Evolutionary conservation across 1,140 invertebrate genomes (phyloP), one percentile per base, ranked within the genome.

Genomic region (Uloborus diversus): DNA sequence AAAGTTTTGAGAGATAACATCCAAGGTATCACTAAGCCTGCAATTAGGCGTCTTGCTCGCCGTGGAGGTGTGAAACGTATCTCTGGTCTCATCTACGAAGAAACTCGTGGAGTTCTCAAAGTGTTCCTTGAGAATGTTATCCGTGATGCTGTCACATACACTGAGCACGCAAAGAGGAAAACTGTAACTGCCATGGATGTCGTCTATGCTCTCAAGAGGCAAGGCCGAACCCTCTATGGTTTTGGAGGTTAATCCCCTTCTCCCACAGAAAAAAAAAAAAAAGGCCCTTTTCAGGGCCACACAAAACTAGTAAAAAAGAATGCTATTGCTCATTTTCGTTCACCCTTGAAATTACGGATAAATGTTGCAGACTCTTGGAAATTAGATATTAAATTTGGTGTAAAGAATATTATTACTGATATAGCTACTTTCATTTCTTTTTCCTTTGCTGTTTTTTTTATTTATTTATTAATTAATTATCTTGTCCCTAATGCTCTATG

Each of bases 151-250:
- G 92, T 94, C 65, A 94, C 92, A 17, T 94, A 94, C 87, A 93
- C 92, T 11, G 92, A 93, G 85, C 92, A 94, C 86, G 92, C 92
- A 81, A 94, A 93, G 87, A 87, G 93, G 81, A 95, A 94, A 87
- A 95, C 93, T 23, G 89, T 91, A 42, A 95, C 93, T 11, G 93
- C 93, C 64, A 95, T 95, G 93, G 93, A 95, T 85, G 92, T 95
- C 17, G 94, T 95, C 25, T 94, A 94, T 84, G 93, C 93, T 32
- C 87, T 95, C 81, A 95, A 95, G 86, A 87, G 93, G 59, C 93
- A 94, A 88, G 94, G 94, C 35, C 88, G 92, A 57, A 91, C 89
- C 37, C 84, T 90, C 20, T 90, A 90, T 84, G 89, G 90, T 82
- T 91, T 91, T 82, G 90, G 90, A 35, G 76, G 76, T 23, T 79